Evolutionary conservation across 2,113 vertebrate species (phyloP), one percentile per base, ranked within the genome.

Genomic region (Gallinago jamesoni): DNA sequence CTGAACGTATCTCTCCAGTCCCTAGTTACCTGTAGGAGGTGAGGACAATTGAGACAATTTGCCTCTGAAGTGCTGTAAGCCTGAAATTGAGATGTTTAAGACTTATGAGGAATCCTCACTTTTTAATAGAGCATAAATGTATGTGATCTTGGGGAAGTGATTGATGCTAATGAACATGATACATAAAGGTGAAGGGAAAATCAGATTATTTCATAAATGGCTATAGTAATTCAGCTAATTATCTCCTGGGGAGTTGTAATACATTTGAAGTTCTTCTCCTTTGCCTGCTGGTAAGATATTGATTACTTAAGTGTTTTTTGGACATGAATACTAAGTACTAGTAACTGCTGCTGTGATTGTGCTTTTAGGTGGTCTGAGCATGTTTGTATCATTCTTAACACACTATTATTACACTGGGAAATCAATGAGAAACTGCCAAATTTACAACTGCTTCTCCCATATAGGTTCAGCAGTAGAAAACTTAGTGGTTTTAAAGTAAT

Each of bases 181-280:
- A 75, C 30, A 48, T 82, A 95, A 91, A 95, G 94, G 93, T 90
- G 96, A 97, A 97, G 95, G 92, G 35, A 93, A 97, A 96, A 97
- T 89, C 96, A 97, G 96, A 68, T 90, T 95, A 87, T 97, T 97
- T 95, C 97, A 97, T 96, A 97, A 95, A 93, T 95, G 95, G 94
- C 96, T 97, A 69, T 96, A 97, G 87, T 95, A 97, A 97, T 98
- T 96, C 97, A 97, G 94, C 69, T 98, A 97, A 98, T 97, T 97
- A 95, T 97, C 86, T 97, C 96, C 94, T 96, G 83, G 27, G 93
- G 91, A 97, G 90, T 88, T 97, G 94, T 97, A 96, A 88, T 96
- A 92, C 57, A 91, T 97, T 96, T 96, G 69, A 93, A 97, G 87
- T 96, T 96, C 78, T 97, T 94, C 90, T 95, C 67, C 83, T 94